Evolutionary conservation across 2,888 invertebrate genomes (phyloP).

Genomic region (Notocelia uddmanniana): DNA sequence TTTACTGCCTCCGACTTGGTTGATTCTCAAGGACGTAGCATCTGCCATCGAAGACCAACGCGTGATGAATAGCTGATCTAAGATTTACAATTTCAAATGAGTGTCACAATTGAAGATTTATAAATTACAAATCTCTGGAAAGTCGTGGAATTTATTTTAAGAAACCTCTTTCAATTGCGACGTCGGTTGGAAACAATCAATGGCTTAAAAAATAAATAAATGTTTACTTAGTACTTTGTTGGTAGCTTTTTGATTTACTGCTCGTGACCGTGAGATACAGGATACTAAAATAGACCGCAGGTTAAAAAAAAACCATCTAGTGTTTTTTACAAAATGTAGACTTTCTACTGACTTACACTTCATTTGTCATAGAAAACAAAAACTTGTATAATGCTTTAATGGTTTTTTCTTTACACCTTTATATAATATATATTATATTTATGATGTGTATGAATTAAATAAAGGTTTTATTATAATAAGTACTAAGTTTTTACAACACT

Average conservation of each 20-base stretch:
- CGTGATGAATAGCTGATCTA: constrained; percentile 66
- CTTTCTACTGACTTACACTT: neutral
- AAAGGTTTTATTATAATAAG: too few relatives aligned
- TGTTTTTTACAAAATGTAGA: neutral
- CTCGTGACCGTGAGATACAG: constrained; percentile 47
- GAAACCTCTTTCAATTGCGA: constrained; percentile 52
- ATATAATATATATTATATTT: too few relatives aligned
- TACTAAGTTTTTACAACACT: too few relatives aligned
- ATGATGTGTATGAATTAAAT: too few relatives aligned
- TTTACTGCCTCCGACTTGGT: constrained; percentile 40
- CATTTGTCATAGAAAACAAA: neutral
- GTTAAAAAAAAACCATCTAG: neutral
- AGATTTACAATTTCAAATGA: constrained; percentile 73
- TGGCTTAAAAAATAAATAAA: constrained; percentile 60
- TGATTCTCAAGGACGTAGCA: constrained; percentile 51
- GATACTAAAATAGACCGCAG: constrained; percentile 13
- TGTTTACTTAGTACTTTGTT: constrained; percentile 62
- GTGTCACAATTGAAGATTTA: constrained; percentile 66
- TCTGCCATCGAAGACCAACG: constrained; percentile 51
- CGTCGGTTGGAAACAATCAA: constrained; percentile 62
- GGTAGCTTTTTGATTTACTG: constrained; percentile 57
- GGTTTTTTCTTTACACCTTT: too few relatives aligned
- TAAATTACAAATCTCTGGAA: constrained; percentile 66
- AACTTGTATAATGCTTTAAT: neutral
- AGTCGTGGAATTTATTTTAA: constrained; percentile 68